Evolutionary conservation across 2,797 vertebrate species (phyloP).

Genomic region (Mus minutoides): DNA sequence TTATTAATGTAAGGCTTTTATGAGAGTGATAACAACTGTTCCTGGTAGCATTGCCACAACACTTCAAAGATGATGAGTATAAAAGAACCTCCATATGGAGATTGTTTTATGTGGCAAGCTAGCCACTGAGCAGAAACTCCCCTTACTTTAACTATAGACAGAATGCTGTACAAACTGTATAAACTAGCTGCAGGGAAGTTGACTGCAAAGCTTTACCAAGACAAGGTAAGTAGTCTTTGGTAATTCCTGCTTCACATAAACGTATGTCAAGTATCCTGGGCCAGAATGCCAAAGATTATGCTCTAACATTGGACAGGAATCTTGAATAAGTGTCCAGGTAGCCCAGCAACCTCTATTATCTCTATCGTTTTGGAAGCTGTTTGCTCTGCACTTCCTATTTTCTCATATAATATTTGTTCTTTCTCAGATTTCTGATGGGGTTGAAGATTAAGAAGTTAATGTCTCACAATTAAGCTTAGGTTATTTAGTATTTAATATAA

Average conservation of each 20-base stretch:
- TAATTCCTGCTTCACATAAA: not conserved
- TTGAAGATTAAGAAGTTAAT: not conserved
- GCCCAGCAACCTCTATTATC: not conserved
- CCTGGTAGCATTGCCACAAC: not conserved
- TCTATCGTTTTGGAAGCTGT: not conserved
- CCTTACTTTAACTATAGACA: not conserved
- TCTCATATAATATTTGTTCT: not conserved
- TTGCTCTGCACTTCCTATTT: not conserved
- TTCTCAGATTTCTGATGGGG: not conserved
- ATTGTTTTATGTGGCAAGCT: not conserved
- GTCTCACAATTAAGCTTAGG: not conserved
- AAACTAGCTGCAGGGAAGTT: not conserved
- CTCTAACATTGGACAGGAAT: not conserved
- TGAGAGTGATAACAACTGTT: not conserved
- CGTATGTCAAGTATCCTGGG: not conserved
- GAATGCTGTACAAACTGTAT: not conserved
- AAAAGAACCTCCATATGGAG: not conserved
- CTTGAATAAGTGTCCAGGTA: not conserved
- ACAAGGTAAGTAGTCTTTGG: not conserved
- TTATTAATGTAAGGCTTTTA: not conserved
- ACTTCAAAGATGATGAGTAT: not conserved
- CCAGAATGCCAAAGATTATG: not conserved
- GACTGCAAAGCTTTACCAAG: not conserved
- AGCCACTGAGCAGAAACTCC: not conserved
- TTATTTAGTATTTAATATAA: not conserved